Percentiles rank a stretch among this genome's conserved stretches.
Evolutionary conservation across 2,797 vertebrate species (phyloP).

Genomic region (Phataginus tetradactyla): DNA sequence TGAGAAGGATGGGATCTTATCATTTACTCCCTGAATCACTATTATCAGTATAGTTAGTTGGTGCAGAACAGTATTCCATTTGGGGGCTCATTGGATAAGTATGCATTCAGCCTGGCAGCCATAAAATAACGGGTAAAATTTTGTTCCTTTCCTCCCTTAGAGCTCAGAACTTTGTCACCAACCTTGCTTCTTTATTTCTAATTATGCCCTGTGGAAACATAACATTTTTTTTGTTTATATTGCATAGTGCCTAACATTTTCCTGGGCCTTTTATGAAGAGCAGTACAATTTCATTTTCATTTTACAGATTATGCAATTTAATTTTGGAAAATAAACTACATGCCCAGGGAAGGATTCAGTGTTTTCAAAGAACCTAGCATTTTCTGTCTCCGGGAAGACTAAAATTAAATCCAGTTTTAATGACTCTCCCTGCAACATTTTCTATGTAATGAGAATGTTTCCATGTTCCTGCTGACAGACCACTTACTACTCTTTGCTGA

Average conservation of each 20-base stretch:
- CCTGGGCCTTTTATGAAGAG: conserved; percentile 37
- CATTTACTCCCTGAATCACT: conserved; percentile 73
- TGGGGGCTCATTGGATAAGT: conserved; percentile 77
- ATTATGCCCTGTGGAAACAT: conserved; percentile 49
- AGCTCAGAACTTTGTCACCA: conserved; percentile 51
- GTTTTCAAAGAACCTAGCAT: conserved; percentile 63
- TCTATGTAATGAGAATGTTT: conserved; percentile 54
- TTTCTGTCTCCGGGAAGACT: conserved; percentile 54
- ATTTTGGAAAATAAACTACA: conserved; percentile 64
- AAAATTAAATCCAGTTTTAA: conserved; percentile 66
- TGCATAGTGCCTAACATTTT: conserved; percentile 44
- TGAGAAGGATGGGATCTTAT: conserved; percentile 62
- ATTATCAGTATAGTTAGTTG: conserved; percentile 70
- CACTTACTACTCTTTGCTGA: conserved; percentile 39
- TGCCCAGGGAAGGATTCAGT: conserved; percentile 38
- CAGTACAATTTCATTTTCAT: conserved; percentile 52
- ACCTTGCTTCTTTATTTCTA: conserved; percentile 62
- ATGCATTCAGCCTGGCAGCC: conserved; percentile 62
- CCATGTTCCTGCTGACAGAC: conserved; percentile 51
- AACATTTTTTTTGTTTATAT: conserved; percentile 48
- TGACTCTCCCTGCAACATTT: conserved; percentile 50
- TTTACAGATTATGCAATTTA: conserved; percentile 59
- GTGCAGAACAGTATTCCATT: conserved; percentile 55
- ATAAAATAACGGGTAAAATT: conserved; percentile 58
- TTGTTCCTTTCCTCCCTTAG: conserved; percentile 9